Percentiles rank a stretch among this genome's conserved stretches.
phyloP scores from a whole-genome alignment of 2,113 vertebrate genomes.

The Gopherus evgoodei region DNA sequence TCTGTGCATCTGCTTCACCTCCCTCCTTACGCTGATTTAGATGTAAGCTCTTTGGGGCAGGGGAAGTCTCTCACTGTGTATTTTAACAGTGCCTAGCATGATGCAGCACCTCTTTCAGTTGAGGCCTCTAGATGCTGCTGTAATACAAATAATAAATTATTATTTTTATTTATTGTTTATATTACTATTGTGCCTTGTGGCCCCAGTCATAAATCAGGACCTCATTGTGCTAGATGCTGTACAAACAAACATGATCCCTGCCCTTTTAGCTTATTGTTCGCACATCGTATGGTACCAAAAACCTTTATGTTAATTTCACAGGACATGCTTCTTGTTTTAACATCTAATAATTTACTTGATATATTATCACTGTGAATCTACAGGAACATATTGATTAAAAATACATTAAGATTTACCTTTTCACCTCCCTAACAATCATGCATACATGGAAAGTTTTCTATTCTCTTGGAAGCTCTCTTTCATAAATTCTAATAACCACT shows the following conservation, averaged over 20 bases:
- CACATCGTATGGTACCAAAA: neutral
- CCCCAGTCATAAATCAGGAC: neutral
- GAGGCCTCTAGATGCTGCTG: fast-evolving
- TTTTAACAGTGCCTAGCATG: neutral
- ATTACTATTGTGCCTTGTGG: neutral
- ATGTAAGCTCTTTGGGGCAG: neutral
- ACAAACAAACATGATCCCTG: neutral
- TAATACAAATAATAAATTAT: neutral
- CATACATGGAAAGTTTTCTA: neutral
- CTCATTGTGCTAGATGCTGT: neutral
- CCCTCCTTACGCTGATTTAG: neutral
- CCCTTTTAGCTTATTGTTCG: neutral
- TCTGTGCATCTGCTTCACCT: neutral
- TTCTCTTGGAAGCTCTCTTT: neutral
- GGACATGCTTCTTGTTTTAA: neutral
- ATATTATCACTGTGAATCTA: neutral
- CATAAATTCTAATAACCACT: neutral
- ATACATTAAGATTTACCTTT: neutral
- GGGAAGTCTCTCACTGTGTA: neutral
- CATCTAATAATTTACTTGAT: neutral
- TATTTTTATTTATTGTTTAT: neutral
- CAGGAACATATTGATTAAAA: neutral
- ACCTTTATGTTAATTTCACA: neutral
- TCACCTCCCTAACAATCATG: neutral
- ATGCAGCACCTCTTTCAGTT: neutral